These are phyloP conservation scores for Lissonota sp. DNA, from an alignment of 2,888 invertebrate genomes.

Conservation along the genomic window DNA sequence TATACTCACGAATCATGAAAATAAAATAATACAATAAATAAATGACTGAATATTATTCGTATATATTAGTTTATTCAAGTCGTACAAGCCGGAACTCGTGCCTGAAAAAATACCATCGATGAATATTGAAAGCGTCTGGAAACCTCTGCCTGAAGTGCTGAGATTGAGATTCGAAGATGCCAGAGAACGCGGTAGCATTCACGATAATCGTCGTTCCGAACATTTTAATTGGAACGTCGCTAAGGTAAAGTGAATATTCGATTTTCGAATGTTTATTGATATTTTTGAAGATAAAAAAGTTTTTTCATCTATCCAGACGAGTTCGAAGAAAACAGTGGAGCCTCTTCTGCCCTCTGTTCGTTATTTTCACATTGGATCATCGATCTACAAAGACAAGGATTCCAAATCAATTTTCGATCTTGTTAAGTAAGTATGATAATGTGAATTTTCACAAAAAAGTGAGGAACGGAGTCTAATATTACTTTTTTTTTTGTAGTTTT, in stretches of 20 bases:
- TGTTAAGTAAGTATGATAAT: conserved; percentile 67
- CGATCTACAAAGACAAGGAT: conserved; percentile 73
- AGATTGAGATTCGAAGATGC: conserved; percentile 75
- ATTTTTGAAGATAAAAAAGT: too few relatives aligned
- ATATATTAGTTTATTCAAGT: conserved; percentile 78
- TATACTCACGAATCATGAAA: conserved; percentile 15
- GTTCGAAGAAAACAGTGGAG: conserved; percentile 61
- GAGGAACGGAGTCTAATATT: neutral
- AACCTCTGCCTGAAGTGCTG: conserved; percentile 75
- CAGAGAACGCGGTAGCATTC: conserved; percentile 69
- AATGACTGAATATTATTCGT: conserved; percentile 1
- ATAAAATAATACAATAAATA: neutral
- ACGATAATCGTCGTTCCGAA: conserved; percentile 49
- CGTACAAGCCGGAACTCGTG: conserved; percentile 81
- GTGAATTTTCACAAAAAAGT: neutral
- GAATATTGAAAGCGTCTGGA: conserved; percentile 80
- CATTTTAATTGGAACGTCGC: conserved; percentile 73
- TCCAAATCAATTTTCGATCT: conserved; percentile 79
- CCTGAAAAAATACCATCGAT: conserved; percentile 79
- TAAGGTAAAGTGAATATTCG: conserved; percentile 56
- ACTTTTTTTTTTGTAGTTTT: conserved; percentile 66
- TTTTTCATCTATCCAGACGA: conserved; percentile 5
- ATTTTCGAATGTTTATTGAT: neutral
- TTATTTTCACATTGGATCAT: conserved; percentile 79
- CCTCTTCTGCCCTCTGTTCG: conserved; percentile 76